Base-by-base conservation (phyloP, 2,113 vertebrate genomes). In the Phainopepla nitens region DNA sequence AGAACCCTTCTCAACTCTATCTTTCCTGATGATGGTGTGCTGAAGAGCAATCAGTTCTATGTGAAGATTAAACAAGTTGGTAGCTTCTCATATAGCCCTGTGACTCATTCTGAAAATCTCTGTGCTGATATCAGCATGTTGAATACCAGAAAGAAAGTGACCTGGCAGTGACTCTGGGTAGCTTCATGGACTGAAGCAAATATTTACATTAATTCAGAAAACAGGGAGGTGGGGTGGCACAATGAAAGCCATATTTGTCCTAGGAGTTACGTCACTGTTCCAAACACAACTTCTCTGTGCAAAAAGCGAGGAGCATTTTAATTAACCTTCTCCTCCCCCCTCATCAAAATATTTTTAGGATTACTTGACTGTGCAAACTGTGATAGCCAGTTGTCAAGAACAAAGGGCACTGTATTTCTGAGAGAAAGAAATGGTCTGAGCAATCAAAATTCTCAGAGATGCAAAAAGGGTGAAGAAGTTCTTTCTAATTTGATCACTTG, bases 201-300 rank as follows among this genome's bases (percentile, higher is more conserved):
- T 96, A 96, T 96, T 96, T 96, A 91, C 89, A 94, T 69, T 95
- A 81, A 82, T 81, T 93, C 69, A 91, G 80, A 76, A 72, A 89
- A 20, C 0, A 0, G 10, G 45, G 72, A 90, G 31, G 33, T 84
- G 77, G 56, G 13, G 72, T 97, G 69, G 71, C 91, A 83, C n/a
- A 92, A 78, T 92, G 96, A 97, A 95, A 96, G 80, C 19, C 60
- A n/a, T 86, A 92, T 97, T 97, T 97, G 69, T 96, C 87, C 91
- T 89, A 92, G 76, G 53, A 91, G 89, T 96, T 96, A 90, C 86
- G 68, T 94, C 84, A 91, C 29, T 79, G 47, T n/a, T 88, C 18
- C 91, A 95, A 97, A 96, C 87, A 86, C 49, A 92, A 69, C 6
- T 53, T 73, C 80, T 97, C 78, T 94, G 90, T 94, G 77, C 44